Percentiles rank a stretch among this genome's conserved stretches.
phyloP scores from a whole-genome alignment of 2,113 vertebrate genomes.

The Sinocyclocheilus grahami region DNA sequence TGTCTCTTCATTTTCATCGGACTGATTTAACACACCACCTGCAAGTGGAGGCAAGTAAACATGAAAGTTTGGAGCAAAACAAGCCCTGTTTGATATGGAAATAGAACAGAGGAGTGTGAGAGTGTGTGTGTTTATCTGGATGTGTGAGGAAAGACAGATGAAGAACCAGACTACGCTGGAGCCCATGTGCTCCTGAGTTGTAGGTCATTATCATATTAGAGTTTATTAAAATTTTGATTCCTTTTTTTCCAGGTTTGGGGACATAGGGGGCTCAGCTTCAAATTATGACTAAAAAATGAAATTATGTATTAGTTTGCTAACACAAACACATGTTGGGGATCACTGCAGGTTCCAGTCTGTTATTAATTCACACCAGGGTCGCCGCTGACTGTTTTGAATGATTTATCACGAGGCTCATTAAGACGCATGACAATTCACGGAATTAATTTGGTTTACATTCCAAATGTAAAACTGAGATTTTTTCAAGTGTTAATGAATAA shows the following conservation, averaged over 20 bases:
- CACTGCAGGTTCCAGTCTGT: constrained; percentile 14
- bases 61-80: constrained; percentile 69
- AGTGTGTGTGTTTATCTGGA: constrained; percentile 24
- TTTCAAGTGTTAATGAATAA: neutral
- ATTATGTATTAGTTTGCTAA: neutral
- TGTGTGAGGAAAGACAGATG: constrained; percentile 25
- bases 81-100: constrained; percentile 77
- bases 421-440: neutral
- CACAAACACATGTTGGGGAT: neutral
- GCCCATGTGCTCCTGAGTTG: neutral
- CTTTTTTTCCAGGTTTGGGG: neutral
- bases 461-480: neutral
- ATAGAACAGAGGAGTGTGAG: constrained; percentile 51
- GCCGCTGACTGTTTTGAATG: constrained; percentile 25
- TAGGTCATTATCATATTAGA: constrained; percentile 18
- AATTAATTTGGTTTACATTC: constrained; percentile 2
- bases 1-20: constrained; percentile 59
- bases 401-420: constrained; percentile 13
- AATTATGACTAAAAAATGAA: constrained; percentile 13
- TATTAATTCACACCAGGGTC: constrained; percentile 15
- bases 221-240: constrained; percentile 9
- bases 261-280: neutral
- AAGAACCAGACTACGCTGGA: constrained; percentile 7
- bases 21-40: constrained; percentile 70
- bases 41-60: constrained; percentile 69